Evolutionary conservation across 2,113 vertebrate genomes (phyloP).

Genomic region (Hemiscyllium ocellatum): DNA sequence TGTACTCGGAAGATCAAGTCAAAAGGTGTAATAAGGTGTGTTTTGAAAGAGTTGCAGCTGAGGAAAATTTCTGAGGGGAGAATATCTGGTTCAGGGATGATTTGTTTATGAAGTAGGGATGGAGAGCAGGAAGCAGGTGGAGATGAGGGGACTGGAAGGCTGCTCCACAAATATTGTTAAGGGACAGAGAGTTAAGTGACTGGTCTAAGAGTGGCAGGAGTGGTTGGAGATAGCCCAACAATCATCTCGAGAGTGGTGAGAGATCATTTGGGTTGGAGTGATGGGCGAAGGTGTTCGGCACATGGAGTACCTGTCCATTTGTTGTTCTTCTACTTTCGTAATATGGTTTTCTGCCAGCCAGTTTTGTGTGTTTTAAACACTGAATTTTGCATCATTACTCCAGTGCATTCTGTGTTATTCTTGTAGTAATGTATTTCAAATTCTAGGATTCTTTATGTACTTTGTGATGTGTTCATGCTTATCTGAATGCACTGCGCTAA

Average conservation of each 20-base stretch:
- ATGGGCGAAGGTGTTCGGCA: neutral
- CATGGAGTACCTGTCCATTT: neutral
- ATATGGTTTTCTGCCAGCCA: no score
- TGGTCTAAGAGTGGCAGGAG: neutral
- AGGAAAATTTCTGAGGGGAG: neutral
- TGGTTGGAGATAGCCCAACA: neutral
- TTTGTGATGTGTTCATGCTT: neutral
- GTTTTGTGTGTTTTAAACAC: neutral
- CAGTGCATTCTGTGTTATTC: neutral
- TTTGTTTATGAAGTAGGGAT: neutral
- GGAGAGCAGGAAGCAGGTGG: no score
- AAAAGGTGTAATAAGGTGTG: no score
- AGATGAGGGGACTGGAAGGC: no score
- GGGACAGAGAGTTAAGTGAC: neutral
- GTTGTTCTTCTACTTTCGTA: neutral
- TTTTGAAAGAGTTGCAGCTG: no score
- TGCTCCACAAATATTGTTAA: no score
- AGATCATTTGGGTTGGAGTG: no score
- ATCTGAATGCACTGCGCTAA: neutral
- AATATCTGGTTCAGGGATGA: neutral
- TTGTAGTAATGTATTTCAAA: neutral
- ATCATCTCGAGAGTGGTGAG: neutral
- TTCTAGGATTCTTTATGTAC: neutral
- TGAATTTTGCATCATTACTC: neutral
- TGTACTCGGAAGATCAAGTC: no score